Percentiles rank a stretch among this genome's conserved stretches.
These are phyloP conservation scores for Valencia hispanica DNA, from an alignment of 2,797 vertebrate genomes.

Conservation along the genomic window DNA sequence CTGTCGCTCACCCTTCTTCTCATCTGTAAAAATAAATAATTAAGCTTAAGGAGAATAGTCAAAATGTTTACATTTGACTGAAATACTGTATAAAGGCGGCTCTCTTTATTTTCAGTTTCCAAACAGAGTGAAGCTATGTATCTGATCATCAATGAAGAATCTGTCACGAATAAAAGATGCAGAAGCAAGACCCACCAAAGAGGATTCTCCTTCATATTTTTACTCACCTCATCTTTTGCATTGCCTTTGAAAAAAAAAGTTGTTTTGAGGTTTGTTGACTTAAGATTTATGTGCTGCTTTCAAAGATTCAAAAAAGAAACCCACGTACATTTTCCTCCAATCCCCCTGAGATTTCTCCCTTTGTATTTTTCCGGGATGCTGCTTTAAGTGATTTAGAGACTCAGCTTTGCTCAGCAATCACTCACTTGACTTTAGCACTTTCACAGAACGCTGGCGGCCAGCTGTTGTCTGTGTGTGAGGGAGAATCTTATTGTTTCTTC, in stretches of 20 bases:
- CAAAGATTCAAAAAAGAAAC: conserved; percentile 23
- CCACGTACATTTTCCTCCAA: neutral
- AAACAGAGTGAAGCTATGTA: neutral
- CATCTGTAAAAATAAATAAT: neutral
- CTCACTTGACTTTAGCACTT: conserved; percentile 57
- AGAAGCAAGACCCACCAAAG: conserved; percentile 3
- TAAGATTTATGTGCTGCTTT: neutral
- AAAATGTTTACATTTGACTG: neutral
- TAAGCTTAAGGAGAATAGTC: neutral
- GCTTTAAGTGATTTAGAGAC: conserved; percentile 42
- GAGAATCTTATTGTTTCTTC: conserved; percentile 44
- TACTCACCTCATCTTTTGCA: neutral
- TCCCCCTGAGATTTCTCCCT: conserved; percentile 11
- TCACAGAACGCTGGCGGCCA: conserved; percentile 49
- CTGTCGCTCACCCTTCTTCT: neutral
- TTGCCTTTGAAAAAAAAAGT: conserved; percentile 12
- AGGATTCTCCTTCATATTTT: neutral
- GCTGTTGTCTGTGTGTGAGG: conserved; percentile 33
- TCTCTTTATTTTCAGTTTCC: neutral
- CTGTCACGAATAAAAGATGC: conserved; percentile 9
- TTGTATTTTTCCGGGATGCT: conserved; percentile 14
- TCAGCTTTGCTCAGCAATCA: conserved; percentile 46
- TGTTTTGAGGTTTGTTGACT: conserved; percentile 16
- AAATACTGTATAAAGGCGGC: conserved; percentile 1
- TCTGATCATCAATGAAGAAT: conserved; percentile 17